phyloP scores from a whole-genome alignment of 2,797 vertebrate species.

The Diglossa cyanea region DNA sequence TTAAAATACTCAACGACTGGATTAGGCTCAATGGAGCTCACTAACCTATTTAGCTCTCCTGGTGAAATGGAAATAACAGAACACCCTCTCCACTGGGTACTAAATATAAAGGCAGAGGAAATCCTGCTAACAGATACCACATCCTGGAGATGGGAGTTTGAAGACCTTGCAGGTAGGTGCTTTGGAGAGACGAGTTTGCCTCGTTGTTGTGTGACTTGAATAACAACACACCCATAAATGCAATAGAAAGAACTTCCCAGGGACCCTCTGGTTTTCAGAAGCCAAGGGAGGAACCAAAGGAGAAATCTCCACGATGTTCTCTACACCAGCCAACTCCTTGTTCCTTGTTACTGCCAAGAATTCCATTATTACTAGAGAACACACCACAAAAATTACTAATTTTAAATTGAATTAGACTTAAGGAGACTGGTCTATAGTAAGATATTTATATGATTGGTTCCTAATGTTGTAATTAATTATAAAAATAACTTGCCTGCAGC shows the following conservation, averaged over 20 bases:
- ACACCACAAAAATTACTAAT: not conserved
- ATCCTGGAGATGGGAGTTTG: not conserved
- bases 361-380: not conserved
- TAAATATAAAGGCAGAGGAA: not conserved
- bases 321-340: not conserved
- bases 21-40: not conserved
- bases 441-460: not conserved
- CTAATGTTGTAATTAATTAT: constrained; percentile 13
- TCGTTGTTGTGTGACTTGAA: not conserved
- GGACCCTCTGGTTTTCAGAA: not conserved
- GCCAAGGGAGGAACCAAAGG: not conserved
- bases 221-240: not conserved
- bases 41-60: not conserved
- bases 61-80: not conserved
- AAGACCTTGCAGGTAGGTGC: not conserved
- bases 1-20: not conserved
- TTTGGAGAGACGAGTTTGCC: not conserved
- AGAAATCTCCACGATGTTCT: not conserved
- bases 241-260: not conserved
- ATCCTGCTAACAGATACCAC: not conserved
- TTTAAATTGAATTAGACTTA: not conserved
- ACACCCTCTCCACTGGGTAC: not conserved
- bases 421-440: not conserved
- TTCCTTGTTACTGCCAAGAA: not conserved
- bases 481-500: constrained; percentile 20